Conservation (phyloP, 2,797 vertebrate genomes). For the Cacajao melanocephalus region DNA sequence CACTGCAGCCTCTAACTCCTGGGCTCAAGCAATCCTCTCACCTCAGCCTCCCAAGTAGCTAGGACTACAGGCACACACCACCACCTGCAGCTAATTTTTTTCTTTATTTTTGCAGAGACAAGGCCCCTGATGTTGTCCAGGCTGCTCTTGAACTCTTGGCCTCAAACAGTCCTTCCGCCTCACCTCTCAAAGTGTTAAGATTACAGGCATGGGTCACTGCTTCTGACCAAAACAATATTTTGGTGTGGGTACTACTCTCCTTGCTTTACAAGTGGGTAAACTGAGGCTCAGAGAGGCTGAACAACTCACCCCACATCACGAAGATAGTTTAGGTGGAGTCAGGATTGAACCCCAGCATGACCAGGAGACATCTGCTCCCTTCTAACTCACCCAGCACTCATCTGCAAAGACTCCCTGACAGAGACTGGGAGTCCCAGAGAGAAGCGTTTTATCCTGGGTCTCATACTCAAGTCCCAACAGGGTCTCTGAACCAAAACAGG, state of each 20-base stretch:
- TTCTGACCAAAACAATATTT: background rate
- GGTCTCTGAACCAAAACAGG: background rate
- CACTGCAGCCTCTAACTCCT: background rate
- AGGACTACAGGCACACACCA: background rate
- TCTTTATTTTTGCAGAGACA: background rate
- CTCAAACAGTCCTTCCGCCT: background rate
- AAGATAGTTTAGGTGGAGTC: background rate
- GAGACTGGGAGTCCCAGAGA: background rate
- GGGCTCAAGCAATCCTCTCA: background rate
- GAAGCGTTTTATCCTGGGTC: background rate
- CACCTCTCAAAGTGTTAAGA: background rate
- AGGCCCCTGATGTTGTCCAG: background rate
- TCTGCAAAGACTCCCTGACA: background rate
- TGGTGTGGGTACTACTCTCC: background rate
- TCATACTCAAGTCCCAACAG: background rate
- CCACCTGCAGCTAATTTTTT: background rate
- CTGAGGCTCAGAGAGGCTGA: background rate
- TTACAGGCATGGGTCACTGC: background rate
- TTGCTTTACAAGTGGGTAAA: background rate
- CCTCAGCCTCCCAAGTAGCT: background rate
- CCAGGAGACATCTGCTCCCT: background rate
- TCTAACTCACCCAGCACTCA: background rate
- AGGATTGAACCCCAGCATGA: background rate
- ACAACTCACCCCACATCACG: background rate
- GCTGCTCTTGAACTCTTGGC: background rate